Evolutionary conservation across 2,797 vertebrate genomes (phyloP).

Genomic region (Dallia pectoralis): DNA sequence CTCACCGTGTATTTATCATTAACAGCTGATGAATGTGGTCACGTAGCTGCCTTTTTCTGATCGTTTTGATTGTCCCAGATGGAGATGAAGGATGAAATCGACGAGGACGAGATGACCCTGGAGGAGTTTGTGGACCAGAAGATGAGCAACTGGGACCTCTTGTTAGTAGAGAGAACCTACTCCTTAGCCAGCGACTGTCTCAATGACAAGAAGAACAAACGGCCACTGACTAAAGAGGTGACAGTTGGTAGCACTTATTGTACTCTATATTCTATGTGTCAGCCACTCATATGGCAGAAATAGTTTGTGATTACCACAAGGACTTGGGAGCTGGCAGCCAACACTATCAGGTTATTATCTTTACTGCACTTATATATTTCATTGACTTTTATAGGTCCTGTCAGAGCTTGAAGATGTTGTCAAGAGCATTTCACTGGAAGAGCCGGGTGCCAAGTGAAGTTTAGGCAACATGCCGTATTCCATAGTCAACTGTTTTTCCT

Average conservation of each 20-base stretch:
- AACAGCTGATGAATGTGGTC: background rate
- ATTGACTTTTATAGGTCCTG: constrained; percentile 76
- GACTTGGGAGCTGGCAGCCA: background rate
- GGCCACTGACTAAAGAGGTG: constrained; percentile 86
- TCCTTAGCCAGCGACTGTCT: constrained; percentile 82
- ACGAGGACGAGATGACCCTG: constrained; percentile 89
- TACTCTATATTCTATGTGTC: background rate
- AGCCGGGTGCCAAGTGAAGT: constrained; percentile 13
- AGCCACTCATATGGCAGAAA: too few species aligned
- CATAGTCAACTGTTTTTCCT: background rate
- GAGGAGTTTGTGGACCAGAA: constrained; percentile 85
- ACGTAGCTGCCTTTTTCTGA: background rate
- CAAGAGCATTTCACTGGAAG: constrained; percentile 47
- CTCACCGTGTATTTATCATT: background rate
- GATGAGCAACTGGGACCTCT: constrained; percentile 77
- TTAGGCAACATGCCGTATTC: background rate
- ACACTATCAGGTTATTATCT: background rate
- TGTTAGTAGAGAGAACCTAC: constrained; percentile 79
- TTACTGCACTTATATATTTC: constrained; percentile 16
- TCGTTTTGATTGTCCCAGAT: constrained; percentile 68
- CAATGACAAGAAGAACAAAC: constrained; percentile 84
- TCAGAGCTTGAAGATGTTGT: constrained; percentile 66
- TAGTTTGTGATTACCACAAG: background rate
- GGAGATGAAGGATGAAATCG: constrained; percentile 88
- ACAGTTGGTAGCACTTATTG: background rate